Evolutionary conservation across 1,140 invertebrate genomes (phyloP), one percentile per base, ranked within the genome.

Genomic region (Panonychus citri): DNA sequence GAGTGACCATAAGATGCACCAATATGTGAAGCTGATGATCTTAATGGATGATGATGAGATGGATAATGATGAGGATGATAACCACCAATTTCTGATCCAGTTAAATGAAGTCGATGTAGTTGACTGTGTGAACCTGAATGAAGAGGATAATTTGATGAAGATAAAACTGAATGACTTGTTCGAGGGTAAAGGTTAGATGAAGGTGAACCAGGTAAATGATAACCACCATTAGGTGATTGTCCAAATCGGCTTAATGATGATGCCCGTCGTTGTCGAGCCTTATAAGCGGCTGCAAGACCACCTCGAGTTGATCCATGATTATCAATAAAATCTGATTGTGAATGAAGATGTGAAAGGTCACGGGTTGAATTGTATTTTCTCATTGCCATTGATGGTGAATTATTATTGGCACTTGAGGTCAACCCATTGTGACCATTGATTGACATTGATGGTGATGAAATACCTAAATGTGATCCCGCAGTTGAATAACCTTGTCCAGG

Each of bases 241-340:
- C 26, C 48, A 46, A 53, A 39, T 30, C 58, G 48, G 34, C 53
- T 59, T 4, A 59, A 30, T 17, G 58, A 59, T 21, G 55, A 57
- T 19, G 54, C 37, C 50, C 58, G 26, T 24, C 51, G 39, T 53
- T 51, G 58, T 34, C 58, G 48, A 27, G 42, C 46, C 19, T 50
- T 40, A 26, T 59, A 59, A 21, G 58, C 58, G 2, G 54, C 55
- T 17, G 58, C 58, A 19, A 59, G 46, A 10, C 58, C 58, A 37
- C 58, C 58, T 56, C 58, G 40, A 3, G 39, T 53, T 28, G 25
- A 19, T 59, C 27, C n/a, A 58, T 24, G 12, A n/a, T 7, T 34
- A 17, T 48, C 43, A 17, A 5, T 17, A 34, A 34, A 34, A 19
- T 46, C 43, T 10, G 21, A 19, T 17, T 40, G 13, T 19, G 43